phyloP scores from a whole-genome alignment of 2,888 invertebrate species.

The Acronicta leporina region DNA sequence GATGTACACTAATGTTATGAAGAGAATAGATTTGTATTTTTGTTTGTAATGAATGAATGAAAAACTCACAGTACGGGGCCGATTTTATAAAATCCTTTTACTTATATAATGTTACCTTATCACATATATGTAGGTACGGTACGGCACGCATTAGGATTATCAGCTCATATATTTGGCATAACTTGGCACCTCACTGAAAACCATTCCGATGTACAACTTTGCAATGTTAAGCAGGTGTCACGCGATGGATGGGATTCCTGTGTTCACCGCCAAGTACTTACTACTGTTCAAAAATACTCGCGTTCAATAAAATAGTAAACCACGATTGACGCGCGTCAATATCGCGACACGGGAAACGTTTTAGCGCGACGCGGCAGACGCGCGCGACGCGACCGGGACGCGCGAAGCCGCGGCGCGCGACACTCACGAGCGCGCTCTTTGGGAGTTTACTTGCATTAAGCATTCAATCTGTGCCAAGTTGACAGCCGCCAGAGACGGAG shows the following conservation, averaged over 20 bases:
- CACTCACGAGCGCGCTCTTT: conserved; percentile 30
- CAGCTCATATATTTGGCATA: conserved; percentile 6
- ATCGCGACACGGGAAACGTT: conserved; percentile 61
- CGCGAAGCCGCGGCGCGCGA: conserved; percentile 9
- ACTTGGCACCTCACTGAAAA: conserved; percentile 7
- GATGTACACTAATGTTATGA: too few species aligned
- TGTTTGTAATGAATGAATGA: too few species aligned
- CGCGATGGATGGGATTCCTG: conserved; percentile 39
- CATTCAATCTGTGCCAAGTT: conserved; percentile 16
- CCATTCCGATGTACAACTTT: conserved; percentile 32
- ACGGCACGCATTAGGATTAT: background rate
- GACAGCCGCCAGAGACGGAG: conserved; percentile 16
- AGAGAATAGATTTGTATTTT: too few species aligned
- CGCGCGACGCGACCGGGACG: conserved; percentile 3
- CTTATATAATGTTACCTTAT: too few species aligned
- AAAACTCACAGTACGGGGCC: too few species aligned
- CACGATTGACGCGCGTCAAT: conserved; percentile 46
- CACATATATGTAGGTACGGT: too few species aligned
- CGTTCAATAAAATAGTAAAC: conserved; percentile 49
- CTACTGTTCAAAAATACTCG: conserved; percentile 45
- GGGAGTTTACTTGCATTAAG: conserved; percentile 43
- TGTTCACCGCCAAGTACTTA: conserved; percentile 24
- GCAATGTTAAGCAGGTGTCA: conserved; percentile 44
- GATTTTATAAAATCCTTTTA: too few species aligned
- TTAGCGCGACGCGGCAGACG: conserved; percentile 47